Base-by-base conservation (phyloP, 2,888 invertebrate species). In the Beris morrisii region DNA sequence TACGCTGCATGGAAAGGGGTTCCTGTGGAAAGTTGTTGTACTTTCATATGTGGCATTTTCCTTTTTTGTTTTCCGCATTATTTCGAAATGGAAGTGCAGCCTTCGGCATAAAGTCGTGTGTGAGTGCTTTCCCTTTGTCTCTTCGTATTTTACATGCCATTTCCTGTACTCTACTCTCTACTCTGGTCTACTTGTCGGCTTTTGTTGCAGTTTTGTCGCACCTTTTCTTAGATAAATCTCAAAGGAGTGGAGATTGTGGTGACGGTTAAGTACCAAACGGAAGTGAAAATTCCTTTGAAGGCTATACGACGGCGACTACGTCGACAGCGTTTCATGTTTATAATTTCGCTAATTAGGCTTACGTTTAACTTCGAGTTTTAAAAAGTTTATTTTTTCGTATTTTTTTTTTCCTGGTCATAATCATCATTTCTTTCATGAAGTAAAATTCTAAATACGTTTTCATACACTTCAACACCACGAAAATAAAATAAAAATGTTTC, bases 161-260 rank as follows among this genome's bases (percentile, higher is more conserved):
- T 61, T 61, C 61, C 61, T 52, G 61, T 61, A 61, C 61, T 61
- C 38, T 22, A 22, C 22, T 59, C 48, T 59, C 31, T 61, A 38
- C 61, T 52, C 61, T 61, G 61, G 61, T 61, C 61, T 61, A 61
- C 61, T 61, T 61, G 61, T 50, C 61, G 61, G 61, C 61, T 61
- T 52, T 61, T 61, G 61, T 59, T 59, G 50, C 52, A 61, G 32
- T 32, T 61, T 61, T 61, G 58, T 59, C 58, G 58, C 58, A 59
- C 58, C 58, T 59, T 52, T 43, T 50, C 38, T 52, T 13, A 50
- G 61, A 15, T 43, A 53, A 12, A 32, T 38, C 52, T 38, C 50
- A 15, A 61, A 52, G 15, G n/a, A 61, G 61, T 61, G 61, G 38
- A 61, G 52, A 61, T 61, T 61, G 61, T 43, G 61, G 61, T 61